Conservation (phyloP, 2,888 invertebrate genomes). For the Nymphalis c-album region DNA sequence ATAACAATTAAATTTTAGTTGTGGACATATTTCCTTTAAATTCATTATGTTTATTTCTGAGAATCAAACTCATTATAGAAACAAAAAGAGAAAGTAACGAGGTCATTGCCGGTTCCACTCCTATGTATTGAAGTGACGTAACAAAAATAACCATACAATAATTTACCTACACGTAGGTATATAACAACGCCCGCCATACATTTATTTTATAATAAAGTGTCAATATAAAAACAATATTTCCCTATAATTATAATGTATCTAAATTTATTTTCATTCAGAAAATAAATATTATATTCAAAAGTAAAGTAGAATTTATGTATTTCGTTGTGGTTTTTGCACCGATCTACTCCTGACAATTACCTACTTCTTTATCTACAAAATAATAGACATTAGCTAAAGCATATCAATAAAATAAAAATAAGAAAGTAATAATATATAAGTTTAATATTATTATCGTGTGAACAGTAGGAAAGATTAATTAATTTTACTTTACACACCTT, state of each 20-base stretch:
- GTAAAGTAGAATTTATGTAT: no score
- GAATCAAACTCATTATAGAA: constrained; percentile 15
- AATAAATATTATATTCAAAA: no score
- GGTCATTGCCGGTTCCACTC: constrained; percentile 25
- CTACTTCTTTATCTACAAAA: no score
- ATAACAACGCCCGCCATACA: no score
- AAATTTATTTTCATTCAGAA: no score
- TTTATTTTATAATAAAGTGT: no score
- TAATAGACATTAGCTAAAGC: no score
- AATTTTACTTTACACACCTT: background rate
- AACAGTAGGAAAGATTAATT: background rate
- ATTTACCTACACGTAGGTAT: no score
- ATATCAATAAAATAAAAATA: background rate
- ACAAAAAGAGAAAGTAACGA: constrained; percentile 38
- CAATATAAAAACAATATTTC: no score
- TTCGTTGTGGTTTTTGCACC: no score
- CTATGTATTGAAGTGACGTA: constrained; percentile 22
- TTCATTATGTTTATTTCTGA: constrained; percentile 7
- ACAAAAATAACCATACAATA: constrained; percentile 24
- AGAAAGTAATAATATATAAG: background rate
- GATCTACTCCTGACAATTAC: no score
- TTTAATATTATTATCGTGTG: background rate
- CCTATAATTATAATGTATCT: no score
- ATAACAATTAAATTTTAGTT: background rate
- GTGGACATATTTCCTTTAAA: constrained; percentile 1